Percentiles rank a stretch among this genome's conserved stretches.
These are phyloP conservation scores for Athrips mouffetella DNA, from an alignment of 2,888 invertebrate species.

Conservation along the genomic window DNA sequence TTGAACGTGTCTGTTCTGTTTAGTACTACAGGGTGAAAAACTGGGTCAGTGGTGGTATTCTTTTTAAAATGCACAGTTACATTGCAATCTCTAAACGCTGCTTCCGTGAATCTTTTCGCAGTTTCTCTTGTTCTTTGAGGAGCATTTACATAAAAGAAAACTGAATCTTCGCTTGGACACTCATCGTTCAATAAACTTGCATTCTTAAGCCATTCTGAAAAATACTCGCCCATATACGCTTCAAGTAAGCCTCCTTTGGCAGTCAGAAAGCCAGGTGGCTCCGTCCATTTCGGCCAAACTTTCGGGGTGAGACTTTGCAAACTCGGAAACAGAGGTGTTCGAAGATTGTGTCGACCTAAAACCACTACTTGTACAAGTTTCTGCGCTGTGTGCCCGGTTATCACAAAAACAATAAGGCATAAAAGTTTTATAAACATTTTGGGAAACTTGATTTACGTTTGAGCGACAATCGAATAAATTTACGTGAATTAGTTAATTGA, in stretches of 20 bases:
- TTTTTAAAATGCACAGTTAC: slow-evolving; percentile 38
- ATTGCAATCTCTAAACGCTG: slow-evolving; percentile 51
- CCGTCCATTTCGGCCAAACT: slow-evolving; percentile 46
- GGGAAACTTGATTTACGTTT: too few species aligned
- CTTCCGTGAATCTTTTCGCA: slow-evolving; percentile 44
- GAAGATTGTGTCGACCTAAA: slow-evolving; percentile 54
- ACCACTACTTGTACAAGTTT: slow-evolving; percentile 47
- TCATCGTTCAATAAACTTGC: slow-evolving; percentile 36
- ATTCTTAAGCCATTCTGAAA: slow-evolving; percentile 45
- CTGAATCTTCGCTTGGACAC: slow-evolving; percentile 40
- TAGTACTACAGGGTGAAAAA: slow-evolving; percentile 46
- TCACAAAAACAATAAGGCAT: too few species aligned
- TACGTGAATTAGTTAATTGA: too few species aligned
- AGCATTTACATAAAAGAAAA: slow-evolving; percentile 53
- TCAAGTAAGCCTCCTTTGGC: slow-evolving; percentile 54
- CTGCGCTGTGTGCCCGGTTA: background rate
- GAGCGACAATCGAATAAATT: too few species aligned
- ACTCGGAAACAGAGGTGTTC: slow-evolving; percentile 46
- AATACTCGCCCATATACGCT: slow-evolving; percentile 51
- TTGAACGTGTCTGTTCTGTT: slow-evolving; percentile 37
- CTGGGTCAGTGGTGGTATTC: slow-evolving; percentile 37
- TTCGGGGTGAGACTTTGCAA: slow-evolving; percentile 40
- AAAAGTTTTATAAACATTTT: too few species aligned
- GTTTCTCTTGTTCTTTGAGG: slow-evolving; percentile 49
- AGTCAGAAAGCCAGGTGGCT: slow-evolving; percentile 45